phyloP scores from a whole-genome alignment of 2,113 vertebrate species.

The Planiliza haematocheilus region DNA sequence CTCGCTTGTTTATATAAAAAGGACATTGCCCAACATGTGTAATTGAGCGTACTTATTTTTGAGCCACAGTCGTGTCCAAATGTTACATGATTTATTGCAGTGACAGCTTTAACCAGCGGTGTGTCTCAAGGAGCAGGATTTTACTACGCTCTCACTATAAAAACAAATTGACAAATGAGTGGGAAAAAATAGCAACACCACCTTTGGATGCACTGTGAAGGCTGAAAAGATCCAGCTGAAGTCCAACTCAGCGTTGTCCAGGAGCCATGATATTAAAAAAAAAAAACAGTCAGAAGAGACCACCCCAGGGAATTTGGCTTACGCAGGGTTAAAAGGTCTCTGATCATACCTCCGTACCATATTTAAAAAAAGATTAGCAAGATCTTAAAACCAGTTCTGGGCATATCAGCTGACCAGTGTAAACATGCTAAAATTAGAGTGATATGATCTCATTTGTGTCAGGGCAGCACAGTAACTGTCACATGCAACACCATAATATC shows the following conservation, averaged over 20 bases:
- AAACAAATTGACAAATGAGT: slow-evolving; percentile 3
- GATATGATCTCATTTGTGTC: slow-evolving; percentile 46
- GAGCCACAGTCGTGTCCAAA: neutral
- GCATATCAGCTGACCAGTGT: slow-evolving; percentile 22
- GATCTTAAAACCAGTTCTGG: slow-evolving; percentile 53
- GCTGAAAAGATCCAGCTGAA: neutral
- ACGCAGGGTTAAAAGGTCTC: slow-evolving; percentile 19
- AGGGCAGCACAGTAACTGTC: slow-evolving; percentile 16
- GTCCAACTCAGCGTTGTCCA: neutral
- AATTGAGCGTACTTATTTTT: slow-evolving; percentile 34
- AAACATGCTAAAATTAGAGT: slow-evolving; percentile 33
- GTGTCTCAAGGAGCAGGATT: neutral
- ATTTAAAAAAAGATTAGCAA: slow-evolving; percentile 28
- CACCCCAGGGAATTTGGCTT: neutral
- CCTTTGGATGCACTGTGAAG: neutral
- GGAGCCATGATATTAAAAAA: slow-evolving; percentile 22
- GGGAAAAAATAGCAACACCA: neutral
- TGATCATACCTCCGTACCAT: slow-evolving; percentile 31
- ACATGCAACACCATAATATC: slow-evolving; percentile 1
- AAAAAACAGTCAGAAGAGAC: slow-evolving; percentile 24
- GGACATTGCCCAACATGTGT: slow-evolving; percentile 32
- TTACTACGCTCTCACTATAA: neutral
- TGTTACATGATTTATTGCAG: slow-evolving; percentile 12
- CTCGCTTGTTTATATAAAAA: slow-evolving; percentile 33
- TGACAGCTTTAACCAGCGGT: slow-evolving; percentile 8